phyloP scores from a whole-genome alignment of 1,140 invertebrate genomes.

The Drosophila equinoxialis region DNA sequence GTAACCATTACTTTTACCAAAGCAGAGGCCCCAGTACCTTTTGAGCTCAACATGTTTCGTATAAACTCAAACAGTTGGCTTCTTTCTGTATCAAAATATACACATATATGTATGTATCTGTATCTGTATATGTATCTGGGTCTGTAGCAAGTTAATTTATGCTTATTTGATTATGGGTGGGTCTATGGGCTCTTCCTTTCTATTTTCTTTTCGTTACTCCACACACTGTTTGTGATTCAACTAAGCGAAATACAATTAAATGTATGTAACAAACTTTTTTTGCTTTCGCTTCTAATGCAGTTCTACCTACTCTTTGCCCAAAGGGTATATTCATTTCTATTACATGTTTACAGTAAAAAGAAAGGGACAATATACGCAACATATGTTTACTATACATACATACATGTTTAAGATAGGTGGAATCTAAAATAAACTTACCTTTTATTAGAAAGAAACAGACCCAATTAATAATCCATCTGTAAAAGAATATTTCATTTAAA shows the following conservation, averaged over 20 bases:
- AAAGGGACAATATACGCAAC: no score
- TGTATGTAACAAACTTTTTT: conserved; percentile 37
- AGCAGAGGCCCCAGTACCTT: background rate
- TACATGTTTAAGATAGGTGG: no score
- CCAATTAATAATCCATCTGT: no score
- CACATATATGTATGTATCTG: no score
- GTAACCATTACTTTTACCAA: background rate
- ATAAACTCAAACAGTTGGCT: conserved; percentile 21
- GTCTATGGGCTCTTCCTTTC: background rate
- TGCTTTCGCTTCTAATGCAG: conserved; percentile 50
- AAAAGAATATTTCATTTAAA: no score
- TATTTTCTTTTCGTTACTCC: background rate
- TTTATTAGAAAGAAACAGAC: no score
- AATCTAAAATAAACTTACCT: no score
- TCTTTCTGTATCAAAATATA: no score
- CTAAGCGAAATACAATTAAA: conserved; percentile 28
- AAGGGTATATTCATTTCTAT: background rate
- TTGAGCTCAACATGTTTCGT: background rate
- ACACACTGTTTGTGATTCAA: background rate
- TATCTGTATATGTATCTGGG: background rate
- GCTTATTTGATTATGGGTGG: conserved; percentile 46
- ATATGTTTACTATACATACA: no score
- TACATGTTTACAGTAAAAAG: background rate
- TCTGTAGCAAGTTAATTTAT: conserved; percentile 43
- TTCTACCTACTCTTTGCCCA: conserved; percentile 6